A percentile compares a stretch with the other conserved stretches of the same genome.
Evolutionary conservation across 2,888 invertebrate genomes (phyloP).

Genomic region (Ormyrus nitidulus): DNA sequence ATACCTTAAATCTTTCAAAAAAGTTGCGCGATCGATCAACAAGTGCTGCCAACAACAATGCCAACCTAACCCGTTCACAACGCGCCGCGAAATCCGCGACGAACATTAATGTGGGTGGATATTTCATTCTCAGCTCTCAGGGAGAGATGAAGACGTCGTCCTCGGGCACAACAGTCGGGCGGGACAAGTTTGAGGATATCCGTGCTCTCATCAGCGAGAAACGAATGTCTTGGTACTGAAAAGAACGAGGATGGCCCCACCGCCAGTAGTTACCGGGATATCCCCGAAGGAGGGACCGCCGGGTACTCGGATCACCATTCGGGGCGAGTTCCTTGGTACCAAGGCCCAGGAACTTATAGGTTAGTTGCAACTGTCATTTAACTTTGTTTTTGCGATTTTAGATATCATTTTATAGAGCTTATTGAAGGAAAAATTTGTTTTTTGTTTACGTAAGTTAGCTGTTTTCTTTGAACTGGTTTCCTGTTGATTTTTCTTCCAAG

Average conservation of each 20-base stretch:
- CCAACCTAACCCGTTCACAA: not conserved
- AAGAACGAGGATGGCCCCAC: slow-evolving; percentile 74
- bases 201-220: not conserved
- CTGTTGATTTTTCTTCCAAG: not conserved
- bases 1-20: too few species aligned
- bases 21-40: too few species aligned
- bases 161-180: not conserved
- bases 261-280: slow-evolving; percentile 95
- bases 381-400: slow-evolving; percentile 2
- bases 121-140: not conserved
- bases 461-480: not conserved
- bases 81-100: not conserved
- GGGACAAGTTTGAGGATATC: not conserved
- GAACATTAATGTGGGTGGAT: slow-evolving; percentile 24
- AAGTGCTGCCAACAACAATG: too few species aligned
- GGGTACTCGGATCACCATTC: slow-evolving; percentile 94
- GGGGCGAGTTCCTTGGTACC: slow-evolving; percentile 95
- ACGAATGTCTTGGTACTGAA: slow-evolving; percentile 15
- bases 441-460: not conserved
- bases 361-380: slow-evolving; percentile 70
- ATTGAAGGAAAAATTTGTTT: not conserved
- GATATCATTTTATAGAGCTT: not conserved
- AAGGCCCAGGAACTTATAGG: slow-evolving; percentile 91
- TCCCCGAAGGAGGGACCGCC: slow-evolving; percentile 99
- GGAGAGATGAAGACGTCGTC: slow-evolving; percentile 32